Percentiles rank a stretch among this genome's conserved stretches.
These are phyloP conservation scores for Ameiurus melas DNA, from an alignment of 2,113 vertebrate species.

Conservation along the genomic window DNA sequence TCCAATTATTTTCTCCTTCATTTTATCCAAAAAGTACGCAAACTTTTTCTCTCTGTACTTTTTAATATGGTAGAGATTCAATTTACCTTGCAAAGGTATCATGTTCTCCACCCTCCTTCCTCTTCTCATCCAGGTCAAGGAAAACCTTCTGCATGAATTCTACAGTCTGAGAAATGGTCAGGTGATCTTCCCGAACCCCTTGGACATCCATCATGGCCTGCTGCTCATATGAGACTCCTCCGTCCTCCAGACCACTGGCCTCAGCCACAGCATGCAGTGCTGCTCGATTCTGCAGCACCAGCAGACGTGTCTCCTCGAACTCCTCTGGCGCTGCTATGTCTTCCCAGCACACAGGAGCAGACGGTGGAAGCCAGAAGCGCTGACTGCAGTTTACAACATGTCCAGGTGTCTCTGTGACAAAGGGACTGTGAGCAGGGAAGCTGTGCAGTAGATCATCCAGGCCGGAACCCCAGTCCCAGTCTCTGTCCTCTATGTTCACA, in stretches of 20 bases:
- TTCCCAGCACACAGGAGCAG: constrained; percentile 70
- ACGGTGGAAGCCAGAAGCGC: constrained; percentile 72
- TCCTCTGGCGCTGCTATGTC: constrained; percentile 70
- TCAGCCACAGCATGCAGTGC: constrained; percentile 69
- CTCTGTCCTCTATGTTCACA: constrained; percentile 42
- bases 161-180: constrained; percentile 61
- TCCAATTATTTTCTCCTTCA: background rate
- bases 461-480: constrained; percentile 73
- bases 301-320: constrained; percentile 70
- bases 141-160: constrained; percentile 74
- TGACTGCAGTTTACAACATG: constrained; percentile 72
- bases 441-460: constrained; percentile 68
- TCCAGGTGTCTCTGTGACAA: constrained; percentile 60
- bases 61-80: background rate
- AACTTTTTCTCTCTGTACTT: background rate
- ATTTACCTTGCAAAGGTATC: constrained; percentile 65
- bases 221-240: constrained; percentile 63
- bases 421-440: constrained; percentile 74
- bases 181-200: constrained; percentile 68
- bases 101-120: constrained; percentile 65
- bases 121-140: constrained; percentile 67
- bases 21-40: background rate
- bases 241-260: constrained; percentile 70
- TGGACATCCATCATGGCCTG: constrained; percentile 69
- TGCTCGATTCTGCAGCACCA: constrained; percentile 75